phyloP scores from a whole-genome alignment of 2,113 vertebrate species.

The Oryctolagus cuniculus region DNA sequence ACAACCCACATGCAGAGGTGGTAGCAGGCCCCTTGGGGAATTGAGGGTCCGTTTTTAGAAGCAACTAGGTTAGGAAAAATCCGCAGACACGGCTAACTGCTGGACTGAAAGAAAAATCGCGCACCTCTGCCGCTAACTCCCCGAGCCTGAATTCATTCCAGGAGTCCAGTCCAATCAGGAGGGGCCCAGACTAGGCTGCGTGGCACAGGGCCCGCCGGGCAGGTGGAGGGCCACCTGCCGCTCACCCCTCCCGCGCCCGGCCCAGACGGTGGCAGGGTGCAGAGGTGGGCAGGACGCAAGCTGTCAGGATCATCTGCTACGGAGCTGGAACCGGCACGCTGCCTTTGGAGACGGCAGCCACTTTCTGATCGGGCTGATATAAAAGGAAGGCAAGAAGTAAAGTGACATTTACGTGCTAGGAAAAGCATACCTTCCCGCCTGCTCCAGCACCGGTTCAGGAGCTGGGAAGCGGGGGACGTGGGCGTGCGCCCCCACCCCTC shows the following conservation, averaged over 20 bases:
- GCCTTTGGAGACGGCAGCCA: conserved; percentile 50
- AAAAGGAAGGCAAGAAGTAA: conserved; percentile 12
- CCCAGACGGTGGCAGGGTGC: conserved; percentile 34
- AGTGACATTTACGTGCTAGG: conserved; percentile 21
- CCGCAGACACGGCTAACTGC: neutral
- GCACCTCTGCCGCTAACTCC: conserved; percentile 2
- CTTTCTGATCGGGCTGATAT: conserved; percentile 2
- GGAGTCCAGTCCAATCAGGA: neutral
- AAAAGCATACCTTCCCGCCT: neutral
- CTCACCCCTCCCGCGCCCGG: neutral
- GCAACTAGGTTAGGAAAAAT: neutral
- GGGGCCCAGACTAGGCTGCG: neutral
- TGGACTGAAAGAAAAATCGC: neutral
- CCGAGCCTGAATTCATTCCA: neutral
- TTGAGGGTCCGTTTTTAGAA: neutral
- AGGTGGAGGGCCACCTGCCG: conserved; percentile 66
- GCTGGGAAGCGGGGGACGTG: neutral
- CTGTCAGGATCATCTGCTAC: conserved; percentile 38
- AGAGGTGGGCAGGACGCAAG: neutral
- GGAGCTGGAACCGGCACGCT: neutral
- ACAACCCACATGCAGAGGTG: rapidly evolving
- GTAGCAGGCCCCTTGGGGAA: neutral
- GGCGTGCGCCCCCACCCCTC: neutral
- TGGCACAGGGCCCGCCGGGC: conserved; percentile 39
- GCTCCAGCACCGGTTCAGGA: neutral